Percentiles rank a stretch among this genome's conserved stretches.
Conservation (phyloP, 2,888 invertebrate genomes). For the Drosophila mercatorum region DNA sequence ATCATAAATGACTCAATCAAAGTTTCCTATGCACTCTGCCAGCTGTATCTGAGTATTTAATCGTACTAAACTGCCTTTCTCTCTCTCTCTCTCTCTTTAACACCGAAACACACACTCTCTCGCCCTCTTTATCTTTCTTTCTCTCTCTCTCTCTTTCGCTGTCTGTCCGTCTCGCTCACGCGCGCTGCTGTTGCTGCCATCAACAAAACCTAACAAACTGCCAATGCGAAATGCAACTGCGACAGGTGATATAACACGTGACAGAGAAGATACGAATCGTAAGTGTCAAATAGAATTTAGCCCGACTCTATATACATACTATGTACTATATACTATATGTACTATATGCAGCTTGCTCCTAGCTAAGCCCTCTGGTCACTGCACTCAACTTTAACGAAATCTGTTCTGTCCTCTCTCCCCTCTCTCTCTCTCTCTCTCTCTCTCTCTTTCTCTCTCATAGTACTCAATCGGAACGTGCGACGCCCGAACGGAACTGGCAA, state of each 20-base stretch:
- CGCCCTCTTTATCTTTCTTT: conserved; percentile 10
- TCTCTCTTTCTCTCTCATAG: conserved; percentile 85
- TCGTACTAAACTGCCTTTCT: conserved; percentile 35
- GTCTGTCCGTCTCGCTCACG: not conserved
- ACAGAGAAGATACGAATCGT: conserved; percentile 91
- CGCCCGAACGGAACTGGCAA: conserved; percentile 83
- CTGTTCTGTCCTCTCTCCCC: not conserved
- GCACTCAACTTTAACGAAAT: conserved; percentile 21
- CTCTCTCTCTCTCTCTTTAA: conserved; percentile 11
- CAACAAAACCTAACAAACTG: conserved; percentile 21
- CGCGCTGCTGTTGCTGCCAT: conserved; percentile 19
- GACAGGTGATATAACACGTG: conserved; percentile 90
- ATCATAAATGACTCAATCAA: conserved; percentile 46
- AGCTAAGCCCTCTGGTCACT: conserved; percentile 2
- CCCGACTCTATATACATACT: not conserved
- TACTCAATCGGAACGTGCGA: conserved; percentile 92
- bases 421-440: not conserved
- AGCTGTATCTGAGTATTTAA: conserved; percentile 13
- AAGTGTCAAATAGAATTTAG: conserved; percentile 86
- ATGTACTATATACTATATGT: too few species aligned
- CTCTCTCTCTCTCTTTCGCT: conserved; percentile 11
- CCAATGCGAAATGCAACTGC: conserved; percentile 35
- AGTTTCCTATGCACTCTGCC: conserved; percentile 54
- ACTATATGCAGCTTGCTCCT: not conserved
- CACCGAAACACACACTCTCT: conserved; percentile 18